Conservation (phyloP, 2,797 vertebrate genomes). For the Eulemur albifrons region DNA sequence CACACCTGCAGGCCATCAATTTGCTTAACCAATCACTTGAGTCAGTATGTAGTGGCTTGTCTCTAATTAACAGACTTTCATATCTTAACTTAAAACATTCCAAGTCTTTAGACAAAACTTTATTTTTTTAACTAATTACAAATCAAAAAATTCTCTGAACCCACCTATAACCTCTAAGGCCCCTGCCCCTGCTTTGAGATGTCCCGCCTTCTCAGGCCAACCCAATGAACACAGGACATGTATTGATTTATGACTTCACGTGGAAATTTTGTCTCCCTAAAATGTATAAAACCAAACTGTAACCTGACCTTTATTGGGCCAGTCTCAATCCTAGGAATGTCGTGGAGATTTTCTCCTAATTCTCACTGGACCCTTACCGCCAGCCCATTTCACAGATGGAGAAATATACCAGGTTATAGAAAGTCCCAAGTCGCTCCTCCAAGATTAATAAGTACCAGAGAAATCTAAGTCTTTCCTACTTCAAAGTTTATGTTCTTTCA, state of each 20-base stretch:
- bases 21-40: not conserved
- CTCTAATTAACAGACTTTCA: not conserved
- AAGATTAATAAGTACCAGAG: not conserved
- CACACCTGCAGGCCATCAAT: not conserved
- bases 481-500: not conserved
- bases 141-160: not conserved
- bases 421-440: not conserved
- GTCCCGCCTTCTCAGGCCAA: not conserved
- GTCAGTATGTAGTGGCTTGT: not conserved
- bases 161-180: not conserved
- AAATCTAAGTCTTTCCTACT: not conserved
- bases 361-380: not conserved
- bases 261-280: not conserved
- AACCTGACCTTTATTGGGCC: not conserved
- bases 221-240: not conserved
- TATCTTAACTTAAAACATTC: not conserved
- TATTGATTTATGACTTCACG: not conserved
- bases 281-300: not conserved
- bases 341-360: not conserved
- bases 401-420: not conserved
- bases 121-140: not conserved
- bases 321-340: not conserved
- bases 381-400: not conserved
- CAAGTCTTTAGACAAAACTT: not conserved
- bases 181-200: not conserved